A percentile compares a stretch with the other conserved stretches of the same genome.
These are phyloP conservation scores for Notospermus geniculatus DNA, from an alignment of 1,140 invertebrate species.

Conservation along the genomic window DNA sequence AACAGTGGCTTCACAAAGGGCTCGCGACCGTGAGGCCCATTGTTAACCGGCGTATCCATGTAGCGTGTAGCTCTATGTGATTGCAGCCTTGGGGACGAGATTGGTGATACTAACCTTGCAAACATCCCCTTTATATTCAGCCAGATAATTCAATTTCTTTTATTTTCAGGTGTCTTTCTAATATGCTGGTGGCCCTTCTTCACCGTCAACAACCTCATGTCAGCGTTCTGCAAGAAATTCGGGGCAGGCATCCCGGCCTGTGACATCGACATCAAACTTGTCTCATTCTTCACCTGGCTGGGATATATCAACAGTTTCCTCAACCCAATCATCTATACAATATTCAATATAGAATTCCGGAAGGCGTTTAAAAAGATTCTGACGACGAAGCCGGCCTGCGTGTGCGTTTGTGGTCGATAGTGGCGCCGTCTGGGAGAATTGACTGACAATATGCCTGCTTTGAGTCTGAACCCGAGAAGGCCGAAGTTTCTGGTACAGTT, in stretches of 20 bases:
- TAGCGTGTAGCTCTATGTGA: no score
- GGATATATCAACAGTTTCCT: conserved; percentile 97
- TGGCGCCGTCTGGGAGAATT: no score
- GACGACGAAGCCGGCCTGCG: conserved; percentile 11
- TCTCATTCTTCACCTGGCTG: conserved; percentile 92
- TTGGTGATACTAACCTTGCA: no score
- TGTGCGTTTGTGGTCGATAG: no score
- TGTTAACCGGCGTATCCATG: no score
- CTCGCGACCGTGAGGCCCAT: no score
- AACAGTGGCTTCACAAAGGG: no score
- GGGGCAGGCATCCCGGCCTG: conserved; percentile 38
- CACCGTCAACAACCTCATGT: conserved; percentile 88
- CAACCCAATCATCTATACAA: conserved; percentile 98
- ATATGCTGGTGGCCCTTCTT: conserved; percentile 99
- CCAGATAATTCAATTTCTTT: conserved; percentile 17
- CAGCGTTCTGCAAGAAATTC: conserved; percentile 80
- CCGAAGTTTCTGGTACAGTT: no score
- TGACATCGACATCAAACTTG: conserved; percentile 40
- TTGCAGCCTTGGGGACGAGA: no score
- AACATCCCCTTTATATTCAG: no score
- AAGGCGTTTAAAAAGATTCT: conserved; percentile 98
- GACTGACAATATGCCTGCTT: no score
- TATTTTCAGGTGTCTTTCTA: conserved; percentile 81
- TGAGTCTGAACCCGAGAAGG: no score
- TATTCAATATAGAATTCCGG: conserved; percentile 98